Evolutionary conservation across 2,888 invertebrate genomes (phyloP).

Genomic region (Cynaeus angustus): DNA sequence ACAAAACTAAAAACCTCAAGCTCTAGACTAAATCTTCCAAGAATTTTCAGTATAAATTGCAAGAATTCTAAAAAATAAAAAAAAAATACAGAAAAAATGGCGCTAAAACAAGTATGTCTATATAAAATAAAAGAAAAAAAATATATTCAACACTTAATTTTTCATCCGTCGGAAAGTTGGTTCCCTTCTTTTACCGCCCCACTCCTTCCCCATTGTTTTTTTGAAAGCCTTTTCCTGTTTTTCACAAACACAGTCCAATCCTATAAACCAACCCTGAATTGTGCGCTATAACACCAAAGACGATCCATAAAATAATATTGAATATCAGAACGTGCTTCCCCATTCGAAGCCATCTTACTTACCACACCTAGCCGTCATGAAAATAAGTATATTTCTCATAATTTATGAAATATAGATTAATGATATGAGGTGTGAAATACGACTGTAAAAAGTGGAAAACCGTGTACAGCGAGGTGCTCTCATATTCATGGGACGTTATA

Average conservation of each 20-base stretch:
- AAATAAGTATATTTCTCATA: conserved; percentile 42
- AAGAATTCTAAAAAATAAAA: too few relatives aligned
- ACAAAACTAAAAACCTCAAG: too few relatives aligned
- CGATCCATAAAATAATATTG: conserved; percentile 28
- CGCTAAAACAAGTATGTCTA: too few relatives aligned
- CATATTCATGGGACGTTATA: conserved; percentile 68
- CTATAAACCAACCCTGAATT: conserved; percentile 16
- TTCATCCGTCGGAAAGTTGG: too few relatives aligned
- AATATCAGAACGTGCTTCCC: background rate
- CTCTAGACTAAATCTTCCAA: too few relatives aligned
- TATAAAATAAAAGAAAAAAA: too few relatives aligned
- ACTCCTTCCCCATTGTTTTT: background rate
- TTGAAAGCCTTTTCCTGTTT: conserved; percentile 8
- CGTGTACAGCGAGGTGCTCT: conserved; percentile 65
- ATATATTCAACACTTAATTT: too few relatives aligned
- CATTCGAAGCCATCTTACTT: background rate
- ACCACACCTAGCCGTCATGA: conserved; percentile 15
- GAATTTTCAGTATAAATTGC: too few relatives aligned
- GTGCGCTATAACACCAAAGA: conserved; percentile 15
- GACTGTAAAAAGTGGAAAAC: conserved; percentile 67
- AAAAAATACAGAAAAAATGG: too few relatives aligned
- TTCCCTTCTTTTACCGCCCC: too few relatives aligned
- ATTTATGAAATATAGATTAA: conserved; percentile 54
- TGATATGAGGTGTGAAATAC: conserved; percentile 59
- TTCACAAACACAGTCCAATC: conserved; percentile 10